phyloP scores from a whole-genome alignment of 2,113 vertebrate species.

The Raphicerus campestris region DNA sequence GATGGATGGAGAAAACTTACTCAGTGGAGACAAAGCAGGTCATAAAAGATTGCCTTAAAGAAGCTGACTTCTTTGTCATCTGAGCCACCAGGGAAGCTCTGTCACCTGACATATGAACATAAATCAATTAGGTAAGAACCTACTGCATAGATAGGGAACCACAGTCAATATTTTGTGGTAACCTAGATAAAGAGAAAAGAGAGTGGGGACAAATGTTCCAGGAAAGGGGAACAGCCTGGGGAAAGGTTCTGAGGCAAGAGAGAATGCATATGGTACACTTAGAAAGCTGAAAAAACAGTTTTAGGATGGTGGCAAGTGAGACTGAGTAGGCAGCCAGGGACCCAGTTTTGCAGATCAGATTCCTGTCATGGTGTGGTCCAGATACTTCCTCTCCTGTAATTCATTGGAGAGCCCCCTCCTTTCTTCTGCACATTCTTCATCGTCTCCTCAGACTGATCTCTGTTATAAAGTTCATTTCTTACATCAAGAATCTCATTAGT shows the following conservation, averaged over 20 bases:
- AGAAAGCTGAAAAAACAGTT: not conserved
- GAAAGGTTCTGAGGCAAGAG: not conserved
- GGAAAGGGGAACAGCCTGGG: not conserved
- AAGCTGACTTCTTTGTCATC: not conserved
- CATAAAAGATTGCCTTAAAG: not conserved
- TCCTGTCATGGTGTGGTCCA: not conserved
- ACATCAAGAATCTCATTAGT: not conserved
- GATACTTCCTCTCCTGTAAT: not conserved
- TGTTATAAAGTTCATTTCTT: not conserved
- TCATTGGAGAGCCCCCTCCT: not conserved
- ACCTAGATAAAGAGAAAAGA: not conserved
- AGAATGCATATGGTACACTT: not conserved
- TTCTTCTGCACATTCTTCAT: not conserved
- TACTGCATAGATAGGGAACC: not conserved
- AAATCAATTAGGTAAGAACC: not conserved
- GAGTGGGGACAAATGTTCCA: not conserved
- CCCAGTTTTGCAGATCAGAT: not conserved
- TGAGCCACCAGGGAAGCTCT: not conserved
- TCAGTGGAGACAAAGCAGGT: not conserved
- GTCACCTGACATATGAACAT: not conserved
- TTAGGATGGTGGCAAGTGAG: not conserved
- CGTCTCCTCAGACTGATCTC: not conserved
- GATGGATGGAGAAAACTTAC: not conserved
- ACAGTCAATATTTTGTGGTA: not conserved
- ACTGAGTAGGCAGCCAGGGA: not conserved